Conservation (phyloP, 2,888 invertebrate species). For the Acanthosepion esculentum region DNA sequence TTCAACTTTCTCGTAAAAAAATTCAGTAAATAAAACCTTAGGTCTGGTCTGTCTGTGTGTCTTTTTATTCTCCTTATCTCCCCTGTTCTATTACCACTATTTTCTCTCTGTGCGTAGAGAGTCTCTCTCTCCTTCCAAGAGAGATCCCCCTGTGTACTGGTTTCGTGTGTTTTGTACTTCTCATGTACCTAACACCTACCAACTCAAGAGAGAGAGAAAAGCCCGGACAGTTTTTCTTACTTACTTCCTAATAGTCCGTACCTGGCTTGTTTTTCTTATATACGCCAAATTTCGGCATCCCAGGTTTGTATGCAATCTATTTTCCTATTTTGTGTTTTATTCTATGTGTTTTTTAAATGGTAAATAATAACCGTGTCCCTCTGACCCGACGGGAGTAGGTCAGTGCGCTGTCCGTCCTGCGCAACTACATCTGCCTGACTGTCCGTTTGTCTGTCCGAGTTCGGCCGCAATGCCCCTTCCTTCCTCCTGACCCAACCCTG, state of each 20-base stretch:
- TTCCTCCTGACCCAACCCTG: neutral
- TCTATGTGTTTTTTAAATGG: neutral
- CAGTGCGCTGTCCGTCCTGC: neutral
- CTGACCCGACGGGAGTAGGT: conserved; percentile 10
- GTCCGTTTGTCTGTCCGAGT: neutral
- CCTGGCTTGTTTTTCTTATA: neutral
- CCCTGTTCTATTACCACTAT: conserved; percentile 40
- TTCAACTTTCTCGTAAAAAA: conserved; percentile 46
- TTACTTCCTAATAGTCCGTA: neutral
- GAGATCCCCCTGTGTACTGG: conserved; percentile 12
- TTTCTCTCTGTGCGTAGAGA: neutral
- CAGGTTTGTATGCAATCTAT: neutral
- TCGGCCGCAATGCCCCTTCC: conserved; percentile 33
- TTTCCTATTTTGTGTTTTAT: neutral
- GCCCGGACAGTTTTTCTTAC: neutral
- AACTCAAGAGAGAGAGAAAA: conserved; percentile 16
- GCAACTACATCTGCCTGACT: neutral
- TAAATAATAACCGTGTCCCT: neutral
- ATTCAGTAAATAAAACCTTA: conserved; percentile 48
- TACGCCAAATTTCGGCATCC: neutral
- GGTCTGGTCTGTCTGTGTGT: conserved; percentile 47
- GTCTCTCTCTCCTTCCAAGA: conserved; percentile 33
- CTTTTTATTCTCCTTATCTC: conserved; percentile 44
- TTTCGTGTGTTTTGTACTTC: neutral
- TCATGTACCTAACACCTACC: conserved; percentile 3